Base-by-base conservation (phyloP, 2,888 invertebrate species). In the Cataglyphis albicans region DNA sequence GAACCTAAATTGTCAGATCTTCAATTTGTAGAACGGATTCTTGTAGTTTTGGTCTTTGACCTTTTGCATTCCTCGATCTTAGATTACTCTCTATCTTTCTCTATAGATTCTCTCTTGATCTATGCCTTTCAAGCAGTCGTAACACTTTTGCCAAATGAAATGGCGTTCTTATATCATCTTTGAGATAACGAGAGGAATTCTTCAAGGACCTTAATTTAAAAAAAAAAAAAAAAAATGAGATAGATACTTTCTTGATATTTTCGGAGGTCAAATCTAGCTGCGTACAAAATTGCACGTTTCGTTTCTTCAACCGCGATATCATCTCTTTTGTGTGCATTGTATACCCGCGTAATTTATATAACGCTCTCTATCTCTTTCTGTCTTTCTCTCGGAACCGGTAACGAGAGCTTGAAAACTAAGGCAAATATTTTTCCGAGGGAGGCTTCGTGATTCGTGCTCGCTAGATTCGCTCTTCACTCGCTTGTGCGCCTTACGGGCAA, bases 341-440 rank as follows among this genome's bases (percentile, higher is more conserved):
- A 18, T 32, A 32, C 44, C 32, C 12, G 2, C 9, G 59, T 59
- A 70, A 80, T 80, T 80, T 70, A 80, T 80, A 80, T 80, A 80
- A 59, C 44, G 61, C 7, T 52, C n/a, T 52, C 48, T n/a, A 1
- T 52, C 48, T 44, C 44, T 44, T 3, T 44, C 44, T 44, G 4
- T 44, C 18, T 10, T 9, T 7, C 38, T 12, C 32, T 21, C 44
- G 57, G 21, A 57, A n/a, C 32, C 25, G 57, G 29, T 68, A 78
- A 78, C 78, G 80, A 57, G 52, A 29, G 80, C 55, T 84, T 65
- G 72, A 81, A 88, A 80, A 85, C 82, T 81, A 82, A 85, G 85
- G 85, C 73, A 88, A 88, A 88, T 85, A 88, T 87, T 87, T 88
- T 84, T 57, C 74, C 57, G 82, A 55, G 61, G 25, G 12, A 81